These are phyloP conservation scores for Grantiella picta DNA, from an alignment of 2,113 vertebrate genomes.

Conservation along the genomic window DNA sequence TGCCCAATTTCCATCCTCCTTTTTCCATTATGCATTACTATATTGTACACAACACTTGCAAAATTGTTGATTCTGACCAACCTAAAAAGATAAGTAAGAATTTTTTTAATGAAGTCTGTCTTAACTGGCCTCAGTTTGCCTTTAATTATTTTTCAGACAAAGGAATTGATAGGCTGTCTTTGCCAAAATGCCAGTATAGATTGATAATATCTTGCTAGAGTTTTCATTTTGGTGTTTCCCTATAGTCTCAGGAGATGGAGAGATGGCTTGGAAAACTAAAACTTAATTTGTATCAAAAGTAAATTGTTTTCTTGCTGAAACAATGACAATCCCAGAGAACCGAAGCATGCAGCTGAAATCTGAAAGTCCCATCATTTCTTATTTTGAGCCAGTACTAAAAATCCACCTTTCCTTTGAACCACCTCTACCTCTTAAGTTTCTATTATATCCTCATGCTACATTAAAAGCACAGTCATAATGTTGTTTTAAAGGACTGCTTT, in stretches of 20 bases:
- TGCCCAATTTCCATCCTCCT: not conserved
- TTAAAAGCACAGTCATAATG: not conserved
- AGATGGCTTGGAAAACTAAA: not conserved
- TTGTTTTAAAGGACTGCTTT: not conserved
- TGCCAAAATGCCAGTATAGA: not conserved
- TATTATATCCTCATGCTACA: not conserved
- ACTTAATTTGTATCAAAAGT: not conserved
- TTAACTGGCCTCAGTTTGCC: not conserved
- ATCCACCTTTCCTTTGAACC: not conserved
- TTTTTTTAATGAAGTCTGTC: not conserved
- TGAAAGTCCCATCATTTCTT: not conserved
- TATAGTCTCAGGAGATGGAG: not conserved
- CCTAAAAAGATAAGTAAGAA: not conserved
- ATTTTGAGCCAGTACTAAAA: not conserved
- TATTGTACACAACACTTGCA: not conserved
- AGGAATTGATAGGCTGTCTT: not conserved
- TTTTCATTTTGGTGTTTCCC: not conserved
- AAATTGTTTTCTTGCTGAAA: not conserved
- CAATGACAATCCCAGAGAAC: not conserved
- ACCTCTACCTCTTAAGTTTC: not conserved
- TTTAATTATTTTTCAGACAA: not conserved
- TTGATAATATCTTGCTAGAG: not conserved
- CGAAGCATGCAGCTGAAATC: not conserved
- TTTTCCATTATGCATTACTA: not conserved
- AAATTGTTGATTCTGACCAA: not conserved